Base-by-base conservation (phyloP, 2,113 vertebrate genomes). In the Haemorhous mexicanus region DNA sequence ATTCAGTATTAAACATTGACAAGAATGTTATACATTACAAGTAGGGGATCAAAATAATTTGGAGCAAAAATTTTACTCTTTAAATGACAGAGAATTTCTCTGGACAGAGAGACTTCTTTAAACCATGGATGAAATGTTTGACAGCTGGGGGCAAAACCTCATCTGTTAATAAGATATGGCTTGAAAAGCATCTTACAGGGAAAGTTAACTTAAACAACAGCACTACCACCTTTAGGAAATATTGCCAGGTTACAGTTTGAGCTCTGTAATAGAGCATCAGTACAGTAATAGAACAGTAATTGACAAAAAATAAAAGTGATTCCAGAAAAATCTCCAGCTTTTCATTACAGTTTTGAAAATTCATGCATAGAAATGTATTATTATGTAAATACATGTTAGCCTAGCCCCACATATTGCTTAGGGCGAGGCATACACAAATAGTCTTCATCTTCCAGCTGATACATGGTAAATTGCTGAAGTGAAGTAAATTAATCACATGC, bases 401-500 rank as follows among this genome's bases (percentile, higher is more conserved):
- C 19, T 67, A 35, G 47, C 7, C 27, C 19, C n/a, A 24, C 37
- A 18, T 33, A 58, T 43, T 59, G 63, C 75, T 74, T 52, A 58
- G 55, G 76, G 46, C 39, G 0, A 90, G 75, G 35, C 17, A 53
- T 35, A 75, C 37, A 76, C 35, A 53, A 70, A 73, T 14, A 81
- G 67, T n/a, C 27, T 56, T 43, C n/a, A 33, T 86, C 55, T 58
- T 41, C 37, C 87, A 58, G 58, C n/a, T 90, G 75, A 90, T 76
- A 35, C 68, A 66, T 46, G 21, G 72, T 55, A 80, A 93, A 89
- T 19, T 90, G 90, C 68, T 92, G 75, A 93, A 94, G 39, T 63
- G 83, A 69, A 93, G 78, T 70, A 89, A 90, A 84, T 62, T 74
- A 93, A 90, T 80, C 63, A 93, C 24, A 80, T 43, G 70, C 90